phyloP scores from a whole-genome alignment of 2,888 invertebrate species.

The Torymus auratus region DNA sequence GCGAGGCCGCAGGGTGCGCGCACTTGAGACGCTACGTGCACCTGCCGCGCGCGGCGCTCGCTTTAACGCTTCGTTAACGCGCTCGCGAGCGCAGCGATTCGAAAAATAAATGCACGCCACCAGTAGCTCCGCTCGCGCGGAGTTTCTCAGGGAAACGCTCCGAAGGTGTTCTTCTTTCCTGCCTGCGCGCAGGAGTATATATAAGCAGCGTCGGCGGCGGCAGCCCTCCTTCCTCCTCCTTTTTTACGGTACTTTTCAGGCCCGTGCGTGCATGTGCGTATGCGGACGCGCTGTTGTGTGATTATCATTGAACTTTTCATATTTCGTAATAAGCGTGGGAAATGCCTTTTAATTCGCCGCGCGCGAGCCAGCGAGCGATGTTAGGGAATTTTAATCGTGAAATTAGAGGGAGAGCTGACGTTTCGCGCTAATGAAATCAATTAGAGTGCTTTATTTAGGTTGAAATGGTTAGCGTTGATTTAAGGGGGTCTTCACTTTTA shows the following conservation, averaged over 20 bases:
- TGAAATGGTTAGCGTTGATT: constrained; percentile 16
- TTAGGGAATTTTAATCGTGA: constrained; percentile 60
- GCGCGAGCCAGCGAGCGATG: not conserved
- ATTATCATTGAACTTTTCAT: constrained; percentile 59
- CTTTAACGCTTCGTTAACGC: constrained; percentile 75
- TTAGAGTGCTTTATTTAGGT: constrained; percentile 45
- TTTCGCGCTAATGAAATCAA: constrained; percentile 51
- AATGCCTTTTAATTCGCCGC: constrained; percentile 16
- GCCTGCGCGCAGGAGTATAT: no score
- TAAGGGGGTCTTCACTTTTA: not conserved
- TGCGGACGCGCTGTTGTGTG: constrained; percentile 1
- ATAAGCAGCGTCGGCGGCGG: no score
- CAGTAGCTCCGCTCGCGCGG: not conserved
- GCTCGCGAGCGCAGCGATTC: constrained; percentile 50
- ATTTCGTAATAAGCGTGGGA: constrained; percentile 60
- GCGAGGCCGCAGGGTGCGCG: not conserved
- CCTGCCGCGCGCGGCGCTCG: constrained; percentile 64
- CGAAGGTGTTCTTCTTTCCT: constrained; percentile 5
- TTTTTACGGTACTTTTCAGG: constrained; percentile 55
- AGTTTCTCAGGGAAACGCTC: constrained; percentile 55
- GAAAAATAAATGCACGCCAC: constrained; percentile 48
- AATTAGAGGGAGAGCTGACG: constrained; percentile 7
- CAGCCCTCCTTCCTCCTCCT: constrained; percentile 20
- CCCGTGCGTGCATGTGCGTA: no score
- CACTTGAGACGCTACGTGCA: constrained; percentile 54